Evolutionary conservation across 2,113 vertebrate genomes (phyloP), one percentile per base, ranked within the genome.

Genomic region (Perca flavescens): DNA sequence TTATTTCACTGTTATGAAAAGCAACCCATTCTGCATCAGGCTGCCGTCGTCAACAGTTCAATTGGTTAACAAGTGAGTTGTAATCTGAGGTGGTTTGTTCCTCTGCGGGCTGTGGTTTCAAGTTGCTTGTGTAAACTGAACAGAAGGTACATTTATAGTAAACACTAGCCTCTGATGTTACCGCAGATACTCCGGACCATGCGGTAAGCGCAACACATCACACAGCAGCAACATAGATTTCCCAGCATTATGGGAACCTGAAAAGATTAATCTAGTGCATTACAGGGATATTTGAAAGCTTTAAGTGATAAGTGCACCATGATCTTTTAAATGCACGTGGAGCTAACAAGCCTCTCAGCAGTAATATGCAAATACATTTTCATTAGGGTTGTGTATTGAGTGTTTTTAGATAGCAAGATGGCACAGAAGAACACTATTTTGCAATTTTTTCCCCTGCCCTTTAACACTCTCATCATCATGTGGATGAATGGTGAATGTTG

Each of bases 81-180:
- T 78, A 70, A 76, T 72, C 52, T 4, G 8, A 69, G 25, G 21
- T 62, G 47, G 21, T 84, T 74, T 77, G 22, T 74, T 78, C 15
- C 6, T 16, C 77, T 84, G 74, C 4, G 11, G 80, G 60, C 49
- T 25, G 64, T 47, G 47, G 52, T 34, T 70, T 65, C 5, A 62
- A 58, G 62, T 21, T 50, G 34, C 25, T 54, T 61, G 25, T 61
- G 54, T 62, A 60, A 80, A 66, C 70, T 73, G 85, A 52, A 14
- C 69, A 2, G 13, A 58, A 19, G 54, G 76, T 17, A 77, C 28
- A 83, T 92, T 89, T 85, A 89, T 71, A 84, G 85, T 91, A 87
- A 91, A 91, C 81, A 88, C 14, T n/a, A 22, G 22, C 53, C 61
- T 78, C 31, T 84, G 64, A 85, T 74, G 53, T 74, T 36, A n/a